phyloP scores from a whole-genome alignment of 2,797 vertebrate genomes.

The Eurystomus glaucurus region DNA sequence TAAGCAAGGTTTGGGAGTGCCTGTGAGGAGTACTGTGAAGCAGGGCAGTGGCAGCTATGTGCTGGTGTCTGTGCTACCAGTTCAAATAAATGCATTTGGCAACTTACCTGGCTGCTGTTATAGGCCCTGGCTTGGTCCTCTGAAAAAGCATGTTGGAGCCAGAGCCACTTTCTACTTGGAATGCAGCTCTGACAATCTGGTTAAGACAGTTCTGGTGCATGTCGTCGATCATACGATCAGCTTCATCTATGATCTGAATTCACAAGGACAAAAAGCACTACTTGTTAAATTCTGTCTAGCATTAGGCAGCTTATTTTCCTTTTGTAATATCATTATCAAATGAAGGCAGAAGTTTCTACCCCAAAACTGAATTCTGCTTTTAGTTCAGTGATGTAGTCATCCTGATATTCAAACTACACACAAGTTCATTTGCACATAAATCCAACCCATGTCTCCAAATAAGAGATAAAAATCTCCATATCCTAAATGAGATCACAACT shows the following conservation, averaged over 20 bases:
- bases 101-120: constrained; percentile 90
- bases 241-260: constrained; percentile 93
- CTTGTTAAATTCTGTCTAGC: background rate
- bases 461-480: background rate
- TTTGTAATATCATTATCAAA: background rate
- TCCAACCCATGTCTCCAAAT: background rate
- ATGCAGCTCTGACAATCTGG: constrained; percentile 89
- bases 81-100: background rate
- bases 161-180: constrained; percentile 33
- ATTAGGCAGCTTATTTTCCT: background rate
- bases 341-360: background rate
- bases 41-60: background rate
- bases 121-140: constrained; percentile 78
- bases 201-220: constrained; percentile 95
- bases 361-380: background rate
- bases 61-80: background rate
- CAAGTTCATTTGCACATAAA: background rate
- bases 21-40: background rate
- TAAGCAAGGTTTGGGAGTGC: background rate
- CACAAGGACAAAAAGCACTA: background rate
- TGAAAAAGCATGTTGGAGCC: constrained; percentile 78
- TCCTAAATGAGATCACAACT: background rate
- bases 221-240: constrained; percentile 96
- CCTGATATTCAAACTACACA: background rate
- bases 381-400: background rate